phyloP scores from a whole-genome alignment of 2,888 invertebrate species.

The Lasioglossum calceatum region DNA sequence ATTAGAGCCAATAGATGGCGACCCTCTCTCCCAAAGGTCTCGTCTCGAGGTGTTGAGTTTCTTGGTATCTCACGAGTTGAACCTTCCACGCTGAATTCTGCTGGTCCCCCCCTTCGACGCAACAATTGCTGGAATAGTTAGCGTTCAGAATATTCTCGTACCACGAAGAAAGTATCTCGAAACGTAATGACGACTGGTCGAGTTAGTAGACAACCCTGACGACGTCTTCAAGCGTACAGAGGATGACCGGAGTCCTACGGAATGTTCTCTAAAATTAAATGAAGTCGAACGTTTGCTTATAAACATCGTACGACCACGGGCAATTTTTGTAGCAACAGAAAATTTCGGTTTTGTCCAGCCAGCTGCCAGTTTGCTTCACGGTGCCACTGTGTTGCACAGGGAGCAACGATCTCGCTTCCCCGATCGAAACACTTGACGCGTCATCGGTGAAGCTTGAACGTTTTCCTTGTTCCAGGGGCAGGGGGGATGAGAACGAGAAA shows the following conservation, averaged over 20 bases:
- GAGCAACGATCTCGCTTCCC: constrained; percentile 22
- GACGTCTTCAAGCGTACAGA: not conserved
- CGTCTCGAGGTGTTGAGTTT: constrained; percentile 67
- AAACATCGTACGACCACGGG: not conserved
- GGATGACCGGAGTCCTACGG: not conserved
- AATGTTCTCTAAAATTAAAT: not conserved
- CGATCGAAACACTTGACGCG: constrained; percentile 6
- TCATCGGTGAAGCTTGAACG: constrained; percentile 11
- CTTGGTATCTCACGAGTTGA: constrained; percentile 61
- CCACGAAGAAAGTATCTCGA: not conserved
- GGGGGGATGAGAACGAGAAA: not conserved
- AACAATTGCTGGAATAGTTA: constrained; percentile 1
- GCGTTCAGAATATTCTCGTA: not conserved
- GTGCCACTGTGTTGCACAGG: not conserved
- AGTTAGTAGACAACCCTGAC: not conserved
- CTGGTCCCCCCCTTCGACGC: not conserved
- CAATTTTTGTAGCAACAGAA: not conserved
- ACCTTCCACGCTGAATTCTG: constrained; percentile 32
- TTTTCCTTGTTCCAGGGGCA: constrained; percentile 2
- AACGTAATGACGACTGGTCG: not conserved
- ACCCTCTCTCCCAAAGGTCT: constrained; percentile 58
- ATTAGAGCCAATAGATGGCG: constrained; percentile 67
- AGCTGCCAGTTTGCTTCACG: not conserved
- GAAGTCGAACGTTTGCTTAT: not conserved
- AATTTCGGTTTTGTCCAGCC: constrained; percentile 1